Evolutionary conservation across 2,797 vertebrate species (phyloP).

Genomic region (Myotis planiceps): DNA sequence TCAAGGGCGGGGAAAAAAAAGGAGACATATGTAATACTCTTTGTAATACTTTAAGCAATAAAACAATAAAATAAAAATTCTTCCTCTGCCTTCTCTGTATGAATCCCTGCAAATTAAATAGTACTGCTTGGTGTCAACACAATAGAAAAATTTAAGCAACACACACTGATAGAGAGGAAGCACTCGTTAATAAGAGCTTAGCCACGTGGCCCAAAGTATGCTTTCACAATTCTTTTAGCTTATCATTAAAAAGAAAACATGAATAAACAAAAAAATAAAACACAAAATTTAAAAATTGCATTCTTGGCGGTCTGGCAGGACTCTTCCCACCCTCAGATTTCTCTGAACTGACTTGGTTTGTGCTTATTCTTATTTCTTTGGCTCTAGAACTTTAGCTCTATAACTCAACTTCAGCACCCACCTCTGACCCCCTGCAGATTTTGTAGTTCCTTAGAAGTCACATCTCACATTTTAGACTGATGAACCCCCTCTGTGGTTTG

Average conservation of each 20-base stretch:
- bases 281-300: background rate
- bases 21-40: too few relatives aligned
- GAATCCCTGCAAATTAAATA: background rate
- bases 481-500: background rate
- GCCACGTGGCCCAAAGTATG: background rate
- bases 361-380: background rate
- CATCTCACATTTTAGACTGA: background rate
- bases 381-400: background rate
- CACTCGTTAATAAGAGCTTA: background rate
- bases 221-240: background rate
- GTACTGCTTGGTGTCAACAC: background rate
- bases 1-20: too few relatives aligned
- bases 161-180: background rate
- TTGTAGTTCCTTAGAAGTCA: background rate
- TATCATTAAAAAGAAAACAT: background rate
- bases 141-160: constrained; percentile 1
- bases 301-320: background rate
- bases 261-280: background rate
- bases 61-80: background rate
- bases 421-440: background rate
- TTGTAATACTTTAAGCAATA: too few relatives aligned
- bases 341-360: background rate
- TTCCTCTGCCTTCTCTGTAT: background rate
- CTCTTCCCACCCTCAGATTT: background rate
- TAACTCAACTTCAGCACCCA: background rate